Conservation (phyloP, 2,888 invertebrate genomes). For the Orchestes rusci region DNA sequence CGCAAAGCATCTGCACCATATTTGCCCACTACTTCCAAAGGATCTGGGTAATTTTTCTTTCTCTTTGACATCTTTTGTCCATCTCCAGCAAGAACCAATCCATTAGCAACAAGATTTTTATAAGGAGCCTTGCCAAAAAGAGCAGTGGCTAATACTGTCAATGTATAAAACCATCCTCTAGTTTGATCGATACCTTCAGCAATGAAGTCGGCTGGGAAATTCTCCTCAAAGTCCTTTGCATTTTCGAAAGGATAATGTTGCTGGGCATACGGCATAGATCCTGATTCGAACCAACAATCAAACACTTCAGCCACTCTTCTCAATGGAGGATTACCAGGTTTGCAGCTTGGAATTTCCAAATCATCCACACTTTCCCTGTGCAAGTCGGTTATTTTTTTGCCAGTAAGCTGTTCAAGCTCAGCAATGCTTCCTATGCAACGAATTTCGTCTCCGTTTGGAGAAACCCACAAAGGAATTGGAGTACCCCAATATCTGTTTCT, state of each 20-base stretch:
- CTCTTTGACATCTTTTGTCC: slow-evolving; percentile 99
- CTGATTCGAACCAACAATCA: slow-evolving; percentile 99
- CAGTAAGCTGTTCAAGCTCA: slow-evolving; percentile 79
- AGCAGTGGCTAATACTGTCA: slow-evolving; percentile 94
- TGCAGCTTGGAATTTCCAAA: slow-evolving; percentile 83
- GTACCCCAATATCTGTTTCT: slow-evolving; percentile 99
- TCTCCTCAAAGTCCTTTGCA: slow-evolving; percentile 76
- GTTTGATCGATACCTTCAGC: slow-evolving; percentile 99
- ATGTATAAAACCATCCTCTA: slow-evolving; percentile 96
- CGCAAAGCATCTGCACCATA: slow-evolving; percentile 97
- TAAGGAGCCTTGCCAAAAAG: slow-evolving; percentile 95
- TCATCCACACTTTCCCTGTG: slow-evolving; percentile 93
- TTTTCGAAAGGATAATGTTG: slow-evolving; percentile 95
- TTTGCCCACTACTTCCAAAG: slow-evolving; percentile 79
- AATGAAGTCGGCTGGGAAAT: slow-evolving; percentile 98
- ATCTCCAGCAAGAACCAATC: slow-evolving; percentile 91
- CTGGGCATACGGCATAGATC: slow-evolving; percentile 98
- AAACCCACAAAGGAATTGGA: slow-evolving; percentile 96
- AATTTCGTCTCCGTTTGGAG: slow-evolving; percentile 84
- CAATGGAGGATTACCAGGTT: slow-evolving; percentile 72
- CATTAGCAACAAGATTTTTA: slow-evolving; percentile 95
- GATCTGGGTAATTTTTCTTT: slow-evolving; percentile 98
- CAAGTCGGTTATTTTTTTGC: slow-evolving; percentile 76
- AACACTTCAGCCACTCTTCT: slow-evolving; percentile 89
- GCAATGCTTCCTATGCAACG: slow-evolving; percentile 91